A percentile compares a stretch with the other conserved stretches of the same genome.
phyloP scores from a whole-genome alignment of 2,113 vertebrate species.

The Alethe diademata region DNA sequence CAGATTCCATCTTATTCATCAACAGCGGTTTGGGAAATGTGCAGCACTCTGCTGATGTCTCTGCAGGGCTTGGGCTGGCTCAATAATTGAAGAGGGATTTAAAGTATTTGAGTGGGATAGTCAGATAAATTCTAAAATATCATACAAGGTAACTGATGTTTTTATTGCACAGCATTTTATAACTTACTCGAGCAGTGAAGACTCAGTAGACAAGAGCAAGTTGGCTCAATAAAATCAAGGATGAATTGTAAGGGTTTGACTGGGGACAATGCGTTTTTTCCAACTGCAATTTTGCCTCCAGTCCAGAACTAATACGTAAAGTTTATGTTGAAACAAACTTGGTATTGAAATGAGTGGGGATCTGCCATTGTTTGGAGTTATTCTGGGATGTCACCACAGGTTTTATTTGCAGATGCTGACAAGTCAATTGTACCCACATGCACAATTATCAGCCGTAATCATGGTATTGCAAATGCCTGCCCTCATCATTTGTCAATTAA shows the following conservation, averaged over 20 bases:
- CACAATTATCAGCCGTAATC: not conserved
- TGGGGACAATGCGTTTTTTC: not conserved
- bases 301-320: not conserved
- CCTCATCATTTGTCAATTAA: constrained; percentile 31
- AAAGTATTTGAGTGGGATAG: not conserved
- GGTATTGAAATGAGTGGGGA: not conserved
- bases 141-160: not conserved
- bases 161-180: constrained; percentile 10
- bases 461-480: not conserved
- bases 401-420: constrained; percentile 39
- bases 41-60: not conserved
- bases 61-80: not conserved
- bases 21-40: not conserved
- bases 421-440: not conserved
- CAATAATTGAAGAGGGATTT: not conserved
- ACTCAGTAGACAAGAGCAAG: not conserved
- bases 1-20: not conserved
- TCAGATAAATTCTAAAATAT: not conserved
- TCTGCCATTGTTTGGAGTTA: not conserved
- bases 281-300: not conserved
- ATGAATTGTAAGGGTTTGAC: not conserved
- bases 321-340: constrained; percentile 8
- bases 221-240: not conserved
- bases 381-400: not conserved
- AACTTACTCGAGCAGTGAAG: not conserved